Base-by-base conservation (phyloP, 2,797 vertebrate species). In the Miichthys miiuy region DNA sequence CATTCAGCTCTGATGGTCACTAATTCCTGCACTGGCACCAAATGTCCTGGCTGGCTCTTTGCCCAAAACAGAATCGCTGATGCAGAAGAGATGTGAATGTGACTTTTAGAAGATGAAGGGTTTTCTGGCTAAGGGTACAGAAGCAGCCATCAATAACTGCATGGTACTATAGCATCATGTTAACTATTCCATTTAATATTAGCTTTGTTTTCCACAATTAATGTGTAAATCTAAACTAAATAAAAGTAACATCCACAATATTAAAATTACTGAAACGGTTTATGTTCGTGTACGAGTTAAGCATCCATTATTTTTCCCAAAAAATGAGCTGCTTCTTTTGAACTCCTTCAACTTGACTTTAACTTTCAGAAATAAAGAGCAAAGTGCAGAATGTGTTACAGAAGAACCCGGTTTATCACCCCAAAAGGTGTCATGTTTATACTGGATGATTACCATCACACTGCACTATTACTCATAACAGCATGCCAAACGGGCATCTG, bases 401-500 rank as follows among this genome's bases (percentile, higher is more conserved):
- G 58, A 56, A 63, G 77, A 75, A 56, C 58, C 48, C 25, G 21
- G 47, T 69, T 79, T 81, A 46, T 79, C 65, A 56, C 47, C 70
- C 16, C 48, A 47, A 66, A 57, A 66, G 50, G 66, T 75, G 64
- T 80, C 18, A 16, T 66, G 68, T 78, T 82, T 68, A 56, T 52
- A 52, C 70, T 72, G 3, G 14, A 50, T 58, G 58, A 87, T 72
- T 72, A 48, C 61, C 58, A 89, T 83, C 81, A 61, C 68, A 11
- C 56, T 72, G 12, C 34, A 9, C 65, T 42, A 44, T 82, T 71
- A 73, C 79, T 80, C 81, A 57, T 47, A 72, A 75, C 65, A 76
- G 54, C 27, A 34, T 34, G 50, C 55, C 72, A 82, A 77, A 77
- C 72, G 84, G 79, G 73, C 78, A 74, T 79, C 79, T 84, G 77